These are phyloP conservation scores for Hemitrygon akajei DNA, from an alignment of 2,797 vertebrate genomes.

Conservation along the genomic window DNA sequence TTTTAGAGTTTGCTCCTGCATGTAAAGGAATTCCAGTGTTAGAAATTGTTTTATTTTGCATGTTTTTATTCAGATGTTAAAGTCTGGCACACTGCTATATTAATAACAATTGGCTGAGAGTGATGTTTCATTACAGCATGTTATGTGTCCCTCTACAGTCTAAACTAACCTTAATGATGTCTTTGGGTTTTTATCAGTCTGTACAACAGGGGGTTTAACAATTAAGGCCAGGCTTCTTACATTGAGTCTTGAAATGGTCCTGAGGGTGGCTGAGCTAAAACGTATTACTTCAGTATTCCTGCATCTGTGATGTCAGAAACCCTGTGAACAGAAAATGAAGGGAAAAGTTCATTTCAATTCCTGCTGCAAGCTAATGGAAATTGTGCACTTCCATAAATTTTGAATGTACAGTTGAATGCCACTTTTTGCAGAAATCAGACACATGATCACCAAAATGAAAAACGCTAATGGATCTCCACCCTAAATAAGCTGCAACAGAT, in stretches of 20 bases:
- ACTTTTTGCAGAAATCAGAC: not conserved
- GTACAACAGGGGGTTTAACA: not conserved
- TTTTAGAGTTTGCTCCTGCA: constrained; percentile 11
- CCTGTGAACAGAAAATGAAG: not conserved
- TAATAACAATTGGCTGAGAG: not conserved
- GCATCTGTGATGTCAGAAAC: not conserved
- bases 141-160: not conserved
- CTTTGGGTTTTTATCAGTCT: not conserved
- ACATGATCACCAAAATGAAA: not conserved
- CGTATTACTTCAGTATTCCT: not conserved
- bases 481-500: not conserved
- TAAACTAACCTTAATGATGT: not conserved
- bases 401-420: not conserved
- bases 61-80: not conserved
- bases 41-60: constrained; percentile 22
- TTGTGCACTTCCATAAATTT: not conserved
- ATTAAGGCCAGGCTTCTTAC: not conserved
- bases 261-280: not conserved
- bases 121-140: not conserved
- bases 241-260: not conserved
- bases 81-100: too few species aligned
- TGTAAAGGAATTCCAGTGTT: not conserved
- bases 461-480: not conserved
- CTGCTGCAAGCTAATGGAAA: not conserved
- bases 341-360: not conserved